Conservation (phyloP, 1,140 invertebrate genomes). For the Zaprionus ornatus region DNA sequence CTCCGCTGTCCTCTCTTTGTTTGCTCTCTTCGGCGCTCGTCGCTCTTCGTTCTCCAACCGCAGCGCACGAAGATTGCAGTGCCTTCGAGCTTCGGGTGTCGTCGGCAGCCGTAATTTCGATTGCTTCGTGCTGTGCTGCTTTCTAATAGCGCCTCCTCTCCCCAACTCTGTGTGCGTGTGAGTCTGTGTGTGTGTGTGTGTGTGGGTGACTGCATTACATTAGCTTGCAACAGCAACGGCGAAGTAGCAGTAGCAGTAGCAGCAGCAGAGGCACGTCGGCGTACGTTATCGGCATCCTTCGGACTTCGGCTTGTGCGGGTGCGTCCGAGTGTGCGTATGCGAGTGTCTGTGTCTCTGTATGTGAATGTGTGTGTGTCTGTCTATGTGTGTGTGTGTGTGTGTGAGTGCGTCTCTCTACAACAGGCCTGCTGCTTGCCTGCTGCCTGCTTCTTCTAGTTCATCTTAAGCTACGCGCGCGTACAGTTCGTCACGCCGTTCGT, state of each 20-base stretch:
- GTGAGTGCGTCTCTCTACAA: slow-evolving; percentile 40
- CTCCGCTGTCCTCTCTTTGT: slow-evolving; percentile 4
- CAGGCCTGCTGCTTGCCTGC: slow-evolving; percentile 59
- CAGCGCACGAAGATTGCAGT: slow-evolving; percentile 62
- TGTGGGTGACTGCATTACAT: slow-evolving; percentile 71
- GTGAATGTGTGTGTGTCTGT: slow-evolving; percentile 29
- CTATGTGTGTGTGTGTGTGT: slow-evolving; percentile 39
- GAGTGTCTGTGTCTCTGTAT: slow-evolving; percentile 3
- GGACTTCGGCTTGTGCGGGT: slow-evolving; percentile 46
- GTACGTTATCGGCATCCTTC: slow-evolving; percentile 37
- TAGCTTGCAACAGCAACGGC: slow-evolving; percentile 56
- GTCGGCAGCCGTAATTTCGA: slow-evolving; percentile 44
- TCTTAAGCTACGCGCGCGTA: slow-evolving; percentile 82
- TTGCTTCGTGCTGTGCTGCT: slow-evolving; percentile 67
- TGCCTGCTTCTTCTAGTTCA: slow-evolving; percentile 83
- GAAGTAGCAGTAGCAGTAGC: slow-evolving; percentile 49
- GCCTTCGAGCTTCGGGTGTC: slow-evolving; percentile 48
- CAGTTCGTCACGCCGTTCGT: slow-evolving; percentile 64
- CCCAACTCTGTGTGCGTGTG: slow-evolving; percentile 17
- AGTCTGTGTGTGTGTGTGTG: slow-evolving; percentile 11
- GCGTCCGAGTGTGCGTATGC: slow-evolving; percentile 8
- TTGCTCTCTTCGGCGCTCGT: slow-evolving; percentile 13
- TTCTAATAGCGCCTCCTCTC: slow-evolving; percentile 76
- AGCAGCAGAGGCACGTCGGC: slow-evolving; percentile 31
- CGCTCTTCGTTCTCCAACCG: slow-evolving; percentile 18